phyloP scores from a whole-genome alignment of 92 coral and sea anemone species.

The Scolanthus callimorphus region DNA sequence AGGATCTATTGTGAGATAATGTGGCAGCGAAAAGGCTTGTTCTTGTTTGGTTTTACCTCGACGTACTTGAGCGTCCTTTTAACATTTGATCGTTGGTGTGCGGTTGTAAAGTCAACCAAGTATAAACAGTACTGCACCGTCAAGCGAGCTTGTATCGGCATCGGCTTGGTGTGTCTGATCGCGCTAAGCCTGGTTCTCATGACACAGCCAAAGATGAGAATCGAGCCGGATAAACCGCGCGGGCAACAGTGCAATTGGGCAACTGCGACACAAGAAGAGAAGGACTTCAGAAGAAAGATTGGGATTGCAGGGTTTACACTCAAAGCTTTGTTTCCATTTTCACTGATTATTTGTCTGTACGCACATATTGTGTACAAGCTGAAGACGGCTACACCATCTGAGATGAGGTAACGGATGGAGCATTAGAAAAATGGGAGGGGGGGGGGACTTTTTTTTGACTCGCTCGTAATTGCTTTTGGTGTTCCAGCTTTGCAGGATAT shows the following conservation, averaged over 20 bases:
- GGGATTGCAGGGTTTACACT: conserved; percentile 43
- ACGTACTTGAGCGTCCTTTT: conserved; percentile 57
- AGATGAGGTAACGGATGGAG: no score
- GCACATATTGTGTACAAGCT: conserved; percentile 65
- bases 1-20: conserved; percentile 55
- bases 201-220: conserved; percentile 22
- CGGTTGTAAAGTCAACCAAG: conserved; percentile 51
- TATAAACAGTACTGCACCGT: conserved; percentile 39
- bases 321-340: conserved; percentile 66
- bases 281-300: conserved; percentile 20
- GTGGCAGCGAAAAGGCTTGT: conserved; percentile 47
- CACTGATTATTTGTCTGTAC: conserved; percentile 53
- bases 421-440: no score
- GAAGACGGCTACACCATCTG: no score
- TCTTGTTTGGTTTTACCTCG: conserved; percentile 67
- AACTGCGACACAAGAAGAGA: conserved; percentile 16
- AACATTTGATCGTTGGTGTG: conserved; percentile 80
- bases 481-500: no score
- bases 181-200: conserved; percentile 47
- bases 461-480: no score
- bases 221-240: conserved; percentile 32
- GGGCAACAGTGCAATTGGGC: conserved; percentile 51
- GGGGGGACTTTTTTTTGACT: no score
- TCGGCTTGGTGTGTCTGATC: conserved; percentile 35
- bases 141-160: conserved; percentile 32